Percentiles rank a stretch among this genome's conserved stretches.
These are phyloP conservation scores for Australoheros scitulus DNA, from an alignment of 2,113 vertebrate genomes.

Conservation along the genomic window DNA sequence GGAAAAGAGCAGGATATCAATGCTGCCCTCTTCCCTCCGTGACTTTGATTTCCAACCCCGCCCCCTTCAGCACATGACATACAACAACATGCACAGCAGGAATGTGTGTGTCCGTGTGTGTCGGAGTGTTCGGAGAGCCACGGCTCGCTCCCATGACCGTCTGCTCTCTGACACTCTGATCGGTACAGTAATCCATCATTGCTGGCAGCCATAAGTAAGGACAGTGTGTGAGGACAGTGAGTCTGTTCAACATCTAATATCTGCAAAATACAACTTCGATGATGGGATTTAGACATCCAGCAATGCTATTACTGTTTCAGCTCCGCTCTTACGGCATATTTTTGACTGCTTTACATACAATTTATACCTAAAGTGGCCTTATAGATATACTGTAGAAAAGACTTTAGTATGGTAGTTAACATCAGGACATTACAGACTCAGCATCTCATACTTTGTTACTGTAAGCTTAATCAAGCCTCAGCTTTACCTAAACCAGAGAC, in stretches of 20 bases:
- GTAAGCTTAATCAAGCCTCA: too few relatives aligned
- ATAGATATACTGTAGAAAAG: neutral
- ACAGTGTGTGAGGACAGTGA: neutral
- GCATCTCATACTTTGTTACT: too few relatives aligned
- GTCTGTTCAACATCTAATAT: neutral
- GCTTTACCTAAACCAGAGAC: neutral
- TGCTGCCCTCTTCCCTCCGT: neutral
- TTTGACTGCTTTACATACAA: neutral
- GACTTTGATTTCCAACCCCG: slow-evolving; percentile 29
- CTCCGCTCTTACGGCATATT: neutral
- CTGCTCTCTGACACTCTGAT: slow-evolving; percentile 49
- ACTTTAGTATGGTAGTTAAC: too few relatives aligned
- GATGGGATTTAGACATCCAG: neutral
- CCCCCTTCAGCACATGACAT: slow-evolving; percentile 27
- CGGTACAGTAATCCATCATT: slow-evolving; percentile 29
- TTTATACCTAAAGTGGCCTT: neutral
- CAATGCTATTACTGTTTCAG: neutral
- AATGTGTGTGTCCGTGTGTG: slow-evolving; percentile 3
- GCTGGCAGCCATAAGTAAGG: slow-evolving; percentile 2
- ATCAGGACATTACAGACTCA: too few relatives aligned
- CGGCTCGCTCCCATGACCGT: slow-evolving; percentile 21
- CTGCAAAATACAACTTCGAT: neutral
- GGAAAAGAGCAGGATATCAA: neutral
- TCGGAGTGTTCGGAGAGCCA: slow-evolving; percentile 2
- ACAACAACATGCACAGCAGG: slow-evolving; percentile 35